Conservation (phyloP, 2,113 vertebrate genomes). For the Procavia capensis region DNA sequence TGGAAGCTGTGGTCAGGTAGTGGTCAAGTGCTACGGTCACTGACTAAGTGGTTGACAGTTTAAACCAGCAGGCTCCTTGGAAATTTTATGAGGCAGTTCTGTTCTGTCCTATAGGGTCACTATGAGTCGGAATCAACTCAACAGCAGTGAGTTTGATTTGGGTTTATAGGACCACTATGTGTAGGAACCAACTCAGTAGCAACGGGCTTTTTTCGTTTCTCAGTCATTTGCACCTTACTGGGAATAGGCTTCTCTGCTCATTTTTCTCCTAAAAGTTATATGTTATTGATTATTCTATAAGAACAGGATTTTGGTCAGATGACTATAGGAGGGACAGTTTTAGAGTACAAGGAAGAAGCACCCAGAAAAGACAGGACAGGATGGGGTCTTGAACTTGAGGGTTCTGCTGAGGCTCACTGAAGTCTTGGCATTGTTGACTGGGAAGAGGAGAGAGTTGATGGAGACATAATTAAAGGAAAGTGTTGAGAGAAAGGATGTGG, state of each 20-base stretch:
- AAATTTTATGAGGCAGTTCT: too few species aligned
- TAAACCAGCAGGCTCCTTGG: too few species aligned
- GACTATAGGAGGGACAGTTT: conserved; percentile 30
- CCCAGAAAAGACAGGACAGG: background rate
- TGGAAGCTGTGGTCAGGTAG: too few species aligned
- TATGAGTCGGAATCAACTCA: too few species aligned
- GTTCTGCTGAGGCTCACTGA: background rate
- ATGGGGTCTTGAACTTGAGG: background rate
- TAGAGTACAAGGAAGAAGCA: background rate
- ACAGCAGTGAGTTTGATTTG: too few species aligned
- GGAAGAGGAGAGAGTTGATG: background rate
- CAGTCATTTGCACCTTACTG: background rate
- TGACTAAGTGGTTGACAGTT: too few species aligned
- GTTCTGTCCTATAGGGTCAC: too few species aligned
- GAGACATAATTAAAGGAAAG: conserved; percentile 59
- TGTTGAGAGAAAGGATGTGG: conserved; percentile 47
- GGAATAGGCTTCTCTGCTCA: background rate
- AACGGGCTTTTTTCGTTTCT: background rate
- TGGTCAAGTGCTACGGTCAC: too few species aligned
- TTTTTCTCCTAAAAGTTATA: background rate
- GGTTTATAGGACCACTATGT: too few species aligned
- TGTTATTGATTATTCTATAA: background rate
- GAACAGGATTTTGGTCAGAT: conserved; percentile 21
- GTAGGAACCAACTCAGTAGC: too few species aligned
- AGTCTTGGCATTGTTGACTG: background rate